Evolutionary conservation across 2,888 invertebrate species (phyloP).

Genomic region (Sinhomidia bicolor): DNA sequence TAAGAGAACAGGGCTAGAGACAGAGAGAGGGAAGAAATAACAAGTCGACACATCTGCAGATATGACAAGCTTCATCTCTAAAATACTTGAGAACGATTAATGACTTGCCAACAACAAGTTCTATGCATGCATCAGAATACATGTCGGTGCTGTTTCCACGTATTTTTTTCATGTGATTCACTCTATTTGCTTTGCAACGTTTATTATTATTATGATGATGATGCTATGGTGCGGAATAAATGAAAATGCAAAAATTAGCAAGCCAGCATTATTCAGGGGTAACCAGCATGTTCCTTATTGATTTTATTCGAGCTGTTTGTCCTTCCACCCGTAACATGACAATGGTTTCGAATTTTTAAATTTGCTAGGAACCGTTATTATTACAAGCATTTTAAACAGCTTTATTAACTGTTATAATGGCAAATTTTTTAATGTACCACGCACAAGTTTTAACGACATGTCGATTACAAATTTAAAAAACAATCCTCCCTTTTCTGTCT

Average conservation of each 20-base stretch:
- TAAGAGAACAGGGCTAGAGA: neutral
- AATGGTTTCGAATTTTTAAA: too few relatives aligned
- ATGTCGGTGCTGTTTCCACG: neutral
- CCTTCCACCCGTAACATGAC: too few relatives aligned
- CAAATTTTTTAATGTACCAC: too few relatives aligned
- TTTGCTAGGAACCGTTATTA: too few relatives aligned
- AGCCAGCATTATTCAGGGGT: neutral
- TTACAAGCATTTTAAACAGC: too few relatives aligned
- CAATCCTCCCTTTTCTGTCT: too few relatives aligned
- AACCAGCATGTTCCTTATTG: too few relatives aligned
- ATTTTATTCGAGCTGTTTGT: too few relatives aligned
- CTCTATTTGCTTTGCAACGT: neutral
- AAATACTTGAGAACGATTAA: conserved; percentile 80
- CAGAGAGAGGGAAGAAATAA: conserved; percentile 72
- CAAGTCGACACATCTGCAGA: conserved; percentile 81
- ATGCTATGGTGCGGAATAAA: neutral
- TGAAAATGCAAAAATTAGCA: neutral
- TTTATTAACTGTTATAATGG: too few relatives aligned
- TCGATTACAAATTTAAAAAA: too few relatives aligned
- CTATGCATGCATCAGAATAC: too few relatives aligned
- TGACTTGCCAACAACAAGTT: conserved; percentile 81
- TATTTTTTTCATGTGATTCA: neutral
- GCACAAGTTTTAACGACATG: too few relatives aligned
- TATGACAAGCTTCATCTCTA: conserved; percentile 81
- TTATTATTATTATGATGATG: neutral